phyloP scores from a whole-genome alignment of 2,888 invertebrate genomes.

The Oscheius sp. region DNA sequence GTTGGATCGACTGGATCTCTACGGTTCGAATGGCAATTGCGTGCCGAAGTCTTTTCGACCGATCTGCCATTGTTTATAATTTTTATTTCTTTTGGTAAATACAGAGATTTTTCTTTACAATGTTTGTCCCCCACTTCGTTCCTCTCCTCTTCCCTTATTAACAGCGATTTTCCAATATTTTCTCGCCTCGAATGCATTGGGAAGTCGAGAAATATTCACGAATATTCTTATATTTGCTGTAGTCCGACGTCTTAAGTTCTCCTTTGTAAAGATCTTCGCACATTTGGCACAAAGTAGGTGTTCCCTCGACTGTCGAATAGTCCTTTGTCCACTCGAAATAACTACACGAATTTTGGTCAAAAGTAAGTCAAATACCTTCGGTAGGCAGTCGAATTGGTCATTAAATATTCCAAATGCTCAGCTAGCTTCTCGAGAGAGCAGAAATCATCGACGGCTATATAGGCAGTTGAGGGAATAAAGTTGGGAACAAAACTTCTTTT shows the following conservation, averaged over 20 bases:
- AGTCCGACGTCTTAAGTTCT: not conserved
- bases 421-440: not conserved
- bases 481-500: not conserved
- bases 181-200: too few species aligned
- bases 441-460: constrained; percentile 22
- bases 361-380: not conserved
- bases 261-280: not conserved
- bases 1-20: constrained; percentile 3
- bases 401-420: constrained; percentile 17
- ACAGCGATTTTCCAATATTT: not conserved
- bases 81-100: not conserved
- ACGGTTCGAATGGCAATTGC: not conserved
- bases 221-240: not conserved
- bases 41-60: not conserved
- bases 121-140: not conserved
- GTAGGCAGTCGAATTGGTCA: constrained; percentile 3
- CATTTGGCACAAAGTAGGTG: not conserved
- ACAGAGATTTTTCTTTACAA: not conserved
- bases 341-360: not conserved
- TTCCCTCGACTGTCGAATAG: not conserved
- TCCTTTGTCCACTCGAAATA: constrained; percentile 13
- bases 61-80: not conserved
- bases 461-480: not conserved
- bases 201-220: not conserved
- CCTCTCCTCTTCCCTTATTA: not conserved